A percentile compares a stretch with the other conserved stretches of the same genome.
These are phyloP conservation scores for Gymnosoma rotundatum DNA, from an alignment of 2,888 invertebrate genomes.

Conservation along the genomic window DNA sequence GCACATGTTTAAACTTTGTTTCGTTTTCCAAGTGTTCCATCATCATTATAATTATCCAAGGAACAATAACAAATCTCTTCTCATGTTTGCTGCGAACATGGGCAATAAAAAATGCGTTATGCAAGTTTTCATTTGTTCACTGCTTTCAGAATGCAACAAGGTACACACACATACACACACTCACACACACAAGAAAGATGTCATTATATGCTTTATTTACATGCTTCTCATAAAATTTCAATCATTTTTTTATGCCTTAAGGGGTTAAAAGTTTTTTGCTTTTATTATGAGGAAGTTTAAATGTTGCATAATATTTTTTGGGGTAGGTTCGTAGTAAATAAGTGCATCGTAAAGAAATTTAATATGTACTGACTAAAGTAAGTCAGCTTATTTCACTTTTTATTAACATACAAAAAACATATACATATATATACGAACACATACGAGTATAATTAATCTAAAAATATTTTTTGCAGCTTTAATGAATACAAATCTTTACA, in stretches of 20 bases:
- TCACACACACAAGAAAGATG: neutral
- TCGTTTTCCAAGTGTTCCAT: slow-evolving; percentile 40
- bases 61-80: neutral
- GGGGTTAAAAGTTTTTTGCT: too few species aligned
- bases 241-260: neutral
- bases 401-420: too few species aligned
- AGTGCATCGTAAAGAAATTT: neutral
- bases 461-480: too few species aligned
- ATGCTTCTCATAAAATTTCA: slow-evolving; percentile 7
- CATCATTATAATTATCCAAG: neutral
- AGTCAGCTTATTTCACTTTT: neutral
- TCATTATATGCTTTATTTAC: slow-evolving; percentile 6
- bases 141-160: neutral
- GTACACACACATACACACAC: neutral
- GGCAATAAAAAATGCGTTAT: slow-evolving; percentile 66
- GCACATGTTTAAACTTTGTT: slow-evolving; percentile 14
- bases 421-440: too few species aligned
- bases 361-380: neutral
- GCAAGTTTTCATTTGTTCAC: slow-evolving; percentile 53
- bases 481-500: too few species aligned
- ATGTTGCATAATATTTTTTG: slow-evolving; percentile 45
- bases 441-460: too few species aligned
- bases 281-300: slow-evolving; percentile 17
- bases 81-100: slow-evolving; percentile 53
- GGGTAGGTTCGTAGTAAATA: slow-evolving; percentile 48